Base-by-base conservation (phyloP, 2,113 vertebrate species). In the Rhynchomys soricoides region DNA sequence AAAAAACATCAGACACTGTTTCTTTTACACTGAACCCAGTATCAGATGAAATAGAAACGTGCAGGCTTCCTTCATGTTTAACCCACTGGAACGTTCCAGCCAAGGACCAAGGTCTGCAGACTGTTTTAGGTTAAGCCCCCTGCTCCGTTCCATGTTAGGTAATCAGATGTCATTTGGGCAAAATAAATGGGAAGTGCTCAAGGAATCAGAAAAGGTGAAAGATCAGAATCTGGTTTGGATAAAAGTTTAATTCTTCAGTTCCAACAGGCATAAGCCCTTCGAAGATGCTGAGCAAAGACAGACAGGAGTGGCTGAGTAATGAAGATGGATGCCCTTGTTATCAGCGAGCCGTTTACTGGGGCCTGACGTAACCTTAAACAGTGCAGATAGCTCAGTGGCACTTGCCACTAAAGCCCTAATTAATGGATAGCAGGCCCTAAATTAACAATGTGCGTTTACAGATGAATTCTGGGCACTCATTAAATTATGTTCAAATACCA, bases 361-460 rank as follows among this genome's bases (percentile, higher is more conserved):
- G 99, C 98, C 99, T 99, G 99, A 99, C 99, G 99, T 99, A 99
- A 99, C 99, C 99, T 99, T 99, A 99, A 99, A 99, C 99, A 99
- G 98, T 98, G 98, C 98, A 98, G 99, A 99, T 99, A 99, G 99
- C 99, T 99, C 99, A 98, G 98, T 99, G 99, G 99, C 99, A 98
- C 99, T 99, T 99, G 98, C 98, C 99, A 99, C 99, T 99, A 99
- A 99, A 98, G 98, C 98, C 98, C 99, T 99, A 99, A 99, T 99
- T 99, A 99, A 99, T 99, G 99, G 99, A 99, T 99, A 98, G 98
- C 98, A 98, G 98, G 98, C 98, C 98, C 98, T 98, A 99, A 99
- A 99, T 98, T 99, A 99, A 98, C 98, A 98, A 98, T 98, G 99
- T 99, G 98, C 99, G 99, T 99, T 99, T 99, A 99, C 98, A 99